Conservation (phyloP, 2,888 invertebrate species). For the Hypena proboscidalis region DNA sequence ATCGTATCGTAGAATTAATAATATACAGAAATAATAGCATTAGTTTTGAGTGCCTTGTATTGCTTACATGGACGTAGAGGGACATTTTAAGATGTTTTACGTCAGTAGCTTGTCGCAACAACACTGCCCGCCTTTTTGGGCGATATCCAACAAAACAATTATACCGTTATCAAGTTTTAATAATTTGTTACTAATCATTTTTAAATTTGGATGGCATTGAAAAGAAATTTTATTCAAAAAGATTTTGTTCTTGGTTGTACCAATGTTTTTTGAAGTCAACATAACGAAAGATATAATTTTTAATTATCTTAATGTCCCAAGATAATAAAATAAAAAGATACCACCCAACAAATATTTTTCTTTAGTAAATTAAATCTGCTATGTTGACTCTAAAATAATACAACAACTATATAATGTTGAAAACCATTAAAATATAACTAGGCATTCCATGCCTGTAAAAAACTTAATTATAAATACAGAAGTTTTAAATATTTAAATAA, state of each 20-base stretch:
- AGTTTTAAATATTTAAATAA: slow-evolving; percentile 30
- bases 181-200: too few relatives aligned
- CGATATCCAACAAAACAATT: slow-evolving; percentile 7
- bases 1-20: slow-evolving; percentile 13
- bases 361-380: too few relatives aligned
- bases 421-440: background rate
- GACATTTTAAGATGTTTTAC: slow-evolving; percentile 14
- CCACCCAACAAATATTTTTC: too few relatives aligned
- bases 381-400: background rate
- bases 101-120: slow-evolving; percentile 12
- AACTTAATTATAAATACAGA: slow-evolving; percentile 17
- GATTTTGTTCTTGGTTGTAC: too few relatives aligned
- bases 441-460: slow-evolving; percentile 11
- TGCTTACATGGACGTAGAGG: slow-evolving; percentile 19
- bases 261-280: too few relatives aligned
- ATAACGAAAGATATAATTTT: too few relatives aligned
- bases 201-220: too few relatives aligned
- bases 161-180: background rate
- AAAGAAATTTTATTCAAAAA: too few relatives aligned
- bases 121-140: slow-evolving; percentile 39
- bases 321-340: too few relatives aligned
- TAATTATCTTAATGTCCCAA: too few relatives aligned
- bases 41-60: slow-evolving; percentile 50
- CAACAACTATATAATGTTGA: background rate
- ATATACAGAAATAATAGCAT: slow-evolving; percentile 22